Percentiles rank a stretch among this genome's conserved stretches.
Conservation (phyloP, 2,797 vertebrate species). For the Chromis chromis region DNA sequence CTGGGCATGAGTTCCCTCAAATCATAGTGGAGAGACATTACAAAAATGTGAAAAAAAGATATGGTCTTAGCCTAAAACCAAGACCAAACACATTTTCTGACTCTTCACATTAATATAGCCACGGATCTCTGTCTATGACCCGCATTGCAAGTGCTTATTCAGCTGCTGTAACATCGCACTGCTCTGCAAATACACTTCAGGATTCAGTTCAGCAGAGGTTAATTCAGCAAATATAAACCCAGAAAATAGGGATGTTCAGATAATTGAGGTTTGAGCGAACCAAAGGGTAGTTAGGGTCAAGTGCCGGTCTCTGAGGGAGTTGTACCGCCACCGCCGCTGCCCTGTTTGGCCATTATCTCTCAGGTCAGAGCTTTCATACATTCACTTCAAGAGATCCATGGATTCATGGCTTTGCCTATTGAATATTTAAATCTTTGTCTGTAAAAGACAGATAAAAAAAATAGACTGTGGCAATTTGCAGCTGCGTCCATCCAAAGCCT, state of each 20-base stretch:
- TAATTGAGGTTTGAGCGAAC: constrained; percentile 13
- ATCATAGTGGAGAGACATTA: background rate
- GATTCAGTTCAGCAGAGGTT: constrained; percentile 49
- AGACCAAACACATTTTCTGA: background rate
- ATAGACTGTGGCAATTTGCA: background rate
- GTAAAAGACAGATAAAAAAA: background rate
- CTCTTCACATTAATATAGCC: background rate
- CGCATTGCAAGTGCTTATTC: background rate
- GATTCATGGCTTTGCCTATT: background rate
- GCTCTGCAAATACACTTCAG: constrained; percentile 28
- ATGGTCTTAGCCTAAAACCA: background rate
- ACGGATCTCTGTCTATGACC: background rate
- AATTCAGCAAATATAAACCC: constrained; percentile 28
- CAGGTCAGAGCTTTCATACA: background rate
- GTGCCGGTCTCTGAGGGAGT: constrained; percentile 15
- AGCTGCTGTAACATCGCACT: constrained; percentile 14
- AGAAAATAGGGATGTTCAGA: constrained; percentile 23
- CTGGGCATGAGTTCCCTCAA: background rate
- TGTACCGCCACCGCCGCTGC: background rate
- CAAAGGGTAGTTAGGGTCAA: constrained; percentile 10
- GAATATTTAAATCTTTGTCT: background rate
- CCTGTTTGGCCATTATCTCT: constrained; percentile 9
- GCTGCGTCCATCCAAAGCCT: background rate
- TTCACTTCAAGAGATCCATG: background rate
- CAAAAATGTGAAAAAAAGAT: background rate